These are phyloP conservation scores for Aspidoscelis tigris DNA, from an alignment of 2,113 vertebrate genomes.

Conservation along the genomic window DNA sequence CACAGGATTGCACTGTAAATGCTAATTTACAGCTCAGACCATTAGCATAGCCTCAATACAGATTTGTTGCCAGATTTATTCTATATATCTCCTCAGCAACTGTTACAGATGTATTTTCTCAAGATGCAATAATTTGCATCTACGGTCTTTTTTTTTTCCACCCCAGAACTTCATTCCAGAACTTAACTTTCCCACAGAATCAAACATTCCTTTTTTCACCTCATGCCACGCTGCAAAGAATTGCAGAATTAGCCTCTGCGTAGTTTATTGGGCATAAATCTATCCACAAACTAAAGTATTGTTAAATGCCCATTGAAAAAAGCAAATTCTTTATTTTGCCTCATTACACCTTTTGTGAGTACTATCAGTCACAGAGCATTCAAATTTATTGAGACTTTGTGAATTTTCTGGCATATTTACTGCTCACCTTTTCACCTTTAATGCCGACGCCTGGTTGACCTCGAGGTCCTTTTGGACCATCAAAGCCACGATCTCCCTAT, in stretches of 20 bases:
- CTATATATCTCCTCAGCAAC: conserved; percentile 20
- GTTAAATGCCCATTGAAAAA: conserved; percentile 36
- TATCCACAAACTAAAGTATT: conserved; percentile 53
- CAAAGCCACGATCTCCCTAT: conserved; percentile 86
- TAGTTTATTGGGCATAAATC: conserved; percentile 60
- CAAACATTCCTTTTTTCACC: conserved; percentile 56
- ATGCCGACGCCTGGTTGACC: conserved; percentile 85
- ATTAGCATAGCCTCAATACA: background rate
- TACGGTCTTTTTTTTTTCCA: conserved; percentile 13
- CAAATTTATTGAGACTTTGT: conserved; percentile 39
- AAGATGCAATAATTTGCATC: conserved; percentile 22
- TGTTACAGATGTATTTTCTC: conserved; percentile 22
- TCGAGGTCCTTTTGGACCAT: conserved; percentile 81
- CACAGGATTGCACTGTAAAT: background rate
- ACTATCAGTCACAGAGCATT: conserved; percentile 41
- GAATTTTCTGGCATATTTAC: conserved; percentile 66
- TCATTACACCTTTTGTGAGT: conserved; percentile 65
- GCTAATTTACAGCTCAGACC: background rate
- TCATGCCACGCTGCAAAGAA: conserved; percentile 54
- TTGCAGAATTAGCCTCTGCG: conserved; percentile 54
- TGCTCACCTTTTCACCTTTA: conserved; percentile 89
- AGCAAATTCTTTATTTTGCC: conserved; percentile 54
- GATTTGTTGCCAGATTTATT: background rate
- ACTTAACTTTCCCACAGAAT: conserved; percentile 56
- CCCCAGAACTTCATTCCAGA: conserved; percentile 34